phyloP scores from a whole-genome alignment of 2,113 vertebrate genomes.

The Puffinus mauretanicus region DNA sequence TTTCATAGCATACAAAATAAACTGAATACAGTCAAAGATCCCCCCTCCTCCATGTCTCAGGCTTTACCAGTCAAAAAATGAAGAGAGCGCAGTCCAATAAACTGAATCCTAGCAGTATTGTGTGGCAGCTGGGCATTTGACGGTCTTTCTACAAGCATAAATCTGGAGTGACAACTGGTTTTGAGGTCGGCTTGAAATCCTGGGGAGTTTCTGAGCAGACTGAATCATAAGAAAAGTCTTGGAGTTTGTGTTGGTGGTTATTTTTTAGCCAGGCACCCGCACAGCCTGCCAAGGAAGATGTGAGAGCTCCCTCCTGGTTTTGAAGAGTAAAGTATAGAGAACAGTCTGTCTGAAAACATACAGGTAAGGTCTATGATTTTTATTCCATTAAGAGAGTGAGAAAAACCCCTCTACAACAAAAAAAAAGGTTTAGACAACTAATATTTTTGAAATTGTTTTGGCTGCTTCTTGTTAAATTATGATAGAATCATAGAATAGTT shows the following conservation, averaged over 20 bases:
- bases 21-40: not conserved
- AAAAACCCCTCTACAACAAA: not conserved
- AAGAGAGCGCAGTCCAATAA: not conserved
- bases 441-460: constrained; percentile 14
- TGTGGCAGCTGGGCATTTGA: not conserved
- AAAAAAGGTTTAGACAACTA: not conserved
- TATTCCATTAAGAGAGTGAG: too few species aligned
- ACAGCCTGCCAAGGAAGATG: not conserved
- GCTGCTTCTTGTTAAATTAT: not conserved
- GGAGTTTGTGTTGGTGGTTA: not conserved
- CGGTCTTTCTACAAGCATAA: not conserved
- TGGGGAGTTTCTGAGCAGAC: not conserved
- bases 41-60: not conserved
- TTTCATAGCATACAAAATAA: not conserved
- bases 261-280: not conserved
- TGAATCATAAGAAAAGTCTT: not conserved
- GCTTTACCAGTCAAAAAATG: not conserved
- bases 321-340: not conserved
- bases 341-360: not conserved
- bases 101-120: not conserved
- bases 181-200: not conserved
- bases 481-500: too few species aligned
- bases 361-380: too few species aligned
- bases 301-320: not conserved
- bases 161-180: not conserved